Percentiles rank a stretch among this genome's conserved stretches.
These are phyloP conservation scores for Drosophila arawakana DNA, from an alignment of 1,140 invertebrate genomes.

Conservation along the genomic window DNA sequence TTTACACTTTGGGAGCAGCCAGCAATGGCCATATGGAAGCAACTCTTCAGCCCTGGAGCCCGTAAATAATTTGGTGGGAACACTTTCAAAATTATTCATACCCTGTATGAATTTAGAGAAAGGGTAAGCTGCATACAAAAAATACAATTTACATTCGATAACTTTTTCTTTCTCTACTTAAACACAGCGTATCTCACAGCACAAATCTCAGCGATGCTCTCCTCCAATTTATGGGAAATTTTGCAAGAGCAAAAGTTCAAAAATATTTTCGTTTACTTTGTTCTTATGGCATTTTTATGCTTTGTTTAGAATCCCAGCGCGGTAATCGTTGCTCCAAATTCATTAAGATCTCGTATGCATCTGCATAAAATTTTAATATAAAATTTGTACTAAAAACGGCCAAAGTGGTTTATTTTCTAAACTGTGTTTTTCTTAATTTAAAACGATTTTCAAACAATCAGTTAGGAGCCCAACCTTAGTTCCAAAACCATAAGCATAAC, in stretches of 20 bases:
- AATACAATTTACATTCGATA: background rate
- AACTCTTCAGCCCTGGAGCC: slow-evolving; percentile 45
- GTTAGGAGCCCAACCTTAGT: background rate
- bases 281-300: slow-evolving; percentile 28
- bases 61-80: slow-evolving; percentile 58
- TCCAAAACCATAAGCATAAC: slow-evolving; percentile 14
- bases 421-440: background rate
- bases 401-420: too few relatives aligned
- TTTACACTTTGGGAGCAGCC: slow-evolving; percentile 41
- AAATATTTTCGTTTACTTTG: slow-evolving; percentile 8
- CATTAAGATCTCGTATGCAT: background rate
- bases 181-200: background rate
- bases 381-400: too few relatives aligned
- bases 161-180: background rate
- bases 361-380: background rate
- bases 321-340: slow-evolving; percentile 1
- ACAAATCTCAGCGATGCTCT: background rate
- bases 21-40: slow-evolving; percentile 56
- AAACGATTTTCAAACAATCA: background rate
- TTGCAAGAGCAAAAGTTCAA: slow-evolving; percentile 26
- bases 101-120: background rate
- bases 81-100: background rate
- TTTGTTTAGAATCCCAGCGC: slow-evolving; percentile 22
- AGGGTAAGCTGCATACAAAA: background rate
- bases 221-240: slow-evolving; percentile 39